Percentiles rank a stretch among this genome's conserved stretches.
These are phyloP conservation scores for Tupaia tana DNA, from an alignment of 2,113 vertebrate species.

Conservation along the genomic window DNA sequence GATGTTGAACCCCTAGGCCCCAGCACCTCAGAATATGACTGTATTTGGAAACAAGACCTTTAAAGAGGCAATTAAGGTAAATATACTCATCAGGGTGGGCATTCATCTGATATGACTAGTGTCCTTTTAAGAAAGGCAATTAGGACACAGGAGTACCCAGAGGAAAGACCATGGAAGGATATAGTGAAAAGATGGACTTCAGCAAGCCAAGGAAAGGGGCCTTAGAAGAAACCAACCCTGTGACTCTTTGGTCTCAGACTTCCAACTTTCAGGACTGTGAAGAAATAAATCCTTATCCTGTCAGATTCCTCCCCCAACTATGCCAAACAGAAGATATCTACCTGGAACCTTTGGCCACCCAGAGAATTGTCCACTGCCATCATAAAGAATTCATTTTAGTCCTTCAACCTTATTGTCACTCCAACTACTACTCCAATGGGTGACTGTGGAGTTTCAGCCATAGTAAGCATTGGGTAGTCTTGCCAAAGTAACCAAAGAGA, in stretches of 20 bases:
- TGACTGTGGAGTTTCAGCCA: background rate
- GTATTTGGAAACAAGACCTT: background rate
- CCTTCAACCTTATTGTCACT: background rate
- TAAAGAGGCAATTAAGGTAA: background rate
- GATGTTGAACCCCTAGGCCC: background rate
- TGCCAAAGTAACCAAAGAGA: background rate
- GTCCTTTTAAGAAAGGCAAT: background rate
- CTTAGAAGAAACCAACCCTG: background rate
- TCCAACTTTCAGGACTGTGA: background rate
- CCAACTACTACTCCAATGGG: background rate
- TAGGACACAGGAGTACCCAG: background rate
- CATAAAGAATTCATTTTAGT: background rate
- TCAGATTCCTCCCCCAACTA: background rate
- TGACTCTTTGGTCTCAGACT: background rate
- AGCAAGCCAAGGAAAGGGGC: no score
- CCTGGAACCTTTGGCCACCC: background rate
- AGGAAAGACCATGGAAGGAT: background rate
- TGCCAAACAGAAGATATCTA: background rate
- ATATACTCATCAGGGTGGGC: background rate
- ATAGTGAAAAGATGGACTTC: background rate
- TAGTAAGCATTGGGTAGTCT: background rate
- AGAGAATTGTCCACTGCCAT: background rate
- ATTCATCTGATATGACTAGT: background rate
- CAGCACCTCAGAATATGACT: background rate
- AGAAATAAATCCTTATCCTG: background rate